A percentile compares a stretch with the other conserved stretches of the same genome.
Conservation (phyloP, 1,140 invertebrate genomes). For the Neodiprion lecontei region DNA sequence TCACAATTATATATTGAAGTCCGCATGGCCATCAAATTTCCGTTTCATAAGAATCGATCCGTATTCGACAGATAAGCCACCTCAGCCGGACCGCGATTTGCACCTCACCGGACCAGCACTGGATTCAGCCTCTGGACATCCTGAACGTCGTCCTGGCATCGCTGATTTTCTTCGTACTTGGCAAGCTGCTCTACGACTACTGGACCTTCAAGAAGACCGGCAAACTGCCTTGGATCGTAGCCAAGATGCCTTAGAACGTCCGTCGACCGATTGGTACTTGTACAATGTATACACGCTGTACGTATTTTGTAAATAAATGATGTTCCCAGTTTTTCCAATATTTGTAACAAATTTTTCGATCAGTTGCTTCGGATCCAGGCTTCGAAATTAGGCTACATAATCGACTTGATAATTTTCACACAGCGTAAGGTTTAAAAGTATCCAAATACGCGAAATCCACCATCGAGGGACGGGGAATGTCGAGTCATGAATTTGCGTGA, state of each 20-base stretch:
- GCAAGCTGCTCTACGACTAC: slow-evolving; percentile 82
- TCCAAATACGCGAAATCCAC: slow-evolving; percentile 1
- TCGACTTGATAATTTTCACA: too few species aligned
- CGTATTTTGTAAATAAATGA: too few species aligned
- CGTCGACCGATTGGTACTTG: not conserved
- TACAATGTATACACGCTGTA: not conserved
- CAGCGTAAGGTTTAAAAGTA: too few species aligned
- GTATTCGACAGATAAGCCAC: slow-evolving; percentile 69
- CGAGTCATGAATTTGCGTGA: too few species aligned
- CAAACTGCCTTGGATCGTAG: slow-evolving; percentile 79
- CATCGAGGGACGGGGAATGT: too few species aligned
- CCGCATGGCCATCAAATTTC: too few species aligned
- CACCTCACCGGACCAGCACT: slow-evolving; percentile 59
- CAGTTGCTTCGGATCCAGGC: too few species aligned
- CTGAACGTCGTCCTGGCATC: slow-evolving; percentile 72
- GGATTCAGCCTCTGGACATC: slow-evolving; percentile 72
- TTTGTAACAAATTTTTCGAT: too few species aligned
- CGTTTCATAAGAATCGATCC: not conserved
- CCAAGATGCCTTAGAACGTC: slow-evolving; percentile 68
- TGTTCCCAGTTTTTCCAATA: too few species aligned
- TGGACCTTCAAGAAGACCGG: slow-evolving; percentile 80
- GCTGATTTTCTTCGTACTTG: slow-evolving; percentile 74
- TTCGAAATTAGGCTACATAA: too few species aligned
- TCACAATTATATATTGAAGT: too few species aligned
- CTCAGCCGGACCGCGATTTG: slow-evolving; percentile 74